Conservation (phyloP, 2,113 vertebrate genomes). For the Cyphomyrus discorhynchus region DNA sequence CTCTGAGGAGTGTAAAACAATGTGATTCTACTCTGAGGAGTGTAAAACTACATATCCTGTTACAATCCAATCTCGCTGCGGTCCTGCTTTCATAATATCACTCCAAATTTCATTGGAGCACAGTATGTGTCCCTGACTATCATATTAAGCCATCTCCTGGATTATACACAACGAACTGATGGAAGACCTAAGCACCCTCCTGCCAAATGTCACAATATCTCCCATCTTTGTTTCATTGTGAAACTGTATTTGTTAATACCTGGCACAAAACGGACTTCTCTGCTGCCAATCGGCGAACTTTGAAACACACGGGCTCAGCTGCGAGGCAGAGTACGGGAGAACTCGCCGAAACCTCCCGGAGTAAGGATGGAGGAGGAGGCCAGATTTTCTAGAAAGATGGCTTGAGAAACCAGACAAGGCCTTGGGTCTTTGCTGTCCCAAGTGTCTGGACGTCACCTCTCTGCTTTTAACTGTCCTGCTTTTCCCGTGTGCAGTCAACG, state of each 20-base stretch:
- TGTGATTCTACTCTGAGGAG: neutral
- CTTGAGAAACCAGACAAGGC: neutral
- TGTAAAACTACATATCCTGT: neutral
- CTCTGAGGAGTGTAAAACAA: neutral
- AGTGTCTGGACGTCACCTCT: neutral
- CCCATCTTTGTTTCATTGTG: neutral
- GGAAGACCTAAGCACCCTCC: neutral
- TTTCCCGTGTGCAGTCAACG: neutral
- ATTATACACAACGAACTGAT: neutral
- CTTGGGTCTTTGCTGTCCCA: neutral
- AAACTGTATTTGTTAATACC: conserved; percentile 7
- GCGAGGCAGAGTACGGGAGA: neutral
- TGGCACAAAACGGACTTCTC: conserved; percentile 4
- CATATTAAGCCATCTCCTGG: neutral
- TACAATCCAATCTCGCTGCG: neutral
- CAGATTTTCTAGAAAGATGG: neutral
- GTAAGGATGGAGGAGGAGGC: neutral
- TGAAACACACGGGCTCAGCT: neutral
- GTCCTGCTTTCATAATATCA: neutral
- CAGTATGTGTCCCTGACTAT: neutral
- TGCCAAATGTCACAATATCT: conserved; percentile 20
- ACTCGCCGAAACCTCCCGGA: neutral
- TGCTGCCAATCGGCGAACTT: neutral
- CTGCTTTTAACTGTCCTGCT: neutral
- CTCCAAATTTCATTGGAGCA: neutral